Percentiles rank a stretch among this genome's conserved stretches.
phyloP scores from a whole-genome alignment of 2,113 vertebrate genomes.

The Neotragus moschatus region DNA sequence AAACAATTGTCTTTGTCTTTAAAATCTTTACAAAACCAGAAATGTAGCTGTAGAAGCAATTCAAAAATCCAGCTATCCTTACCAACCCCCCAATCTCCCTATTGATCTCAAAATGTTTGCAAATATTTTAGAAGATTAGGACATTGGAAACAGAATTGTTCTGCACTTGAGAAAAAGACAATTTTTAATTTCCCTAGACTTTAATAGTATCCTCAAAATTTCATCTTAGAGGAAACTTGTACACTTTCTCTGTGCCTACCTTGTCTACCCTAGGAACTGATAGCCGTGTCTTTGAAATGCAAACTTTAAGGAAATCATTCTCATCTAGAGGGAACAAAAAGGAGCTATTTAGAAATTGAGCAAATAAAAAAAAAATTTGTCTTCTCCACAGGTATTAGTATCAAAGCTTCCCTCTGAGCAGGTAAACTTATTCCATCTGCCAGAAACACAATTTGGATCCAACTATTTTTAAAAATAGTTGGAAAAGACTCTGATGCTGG shows the following conservation, averaged over 20 bases:
- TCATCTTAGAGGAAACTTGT: background rate
- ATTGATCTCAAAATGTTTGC: background rate
- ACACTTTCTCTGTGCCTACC: background rate
- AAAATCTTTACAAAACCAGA: background rate
- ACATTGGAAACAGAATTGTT: background rate
- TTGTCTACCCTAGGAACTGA: background rate
- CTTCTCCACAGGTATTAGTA: background rate
- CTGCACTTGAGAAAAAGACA: background rate
- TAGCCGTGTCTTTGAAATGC: background rate
- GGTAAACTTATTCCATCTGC: background rate
- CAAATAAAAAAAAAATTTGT: background rate
- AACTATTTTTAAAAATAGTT: background rate
- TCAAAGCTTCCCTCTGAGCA: background rate
- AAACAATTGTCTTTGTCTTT: background rate
- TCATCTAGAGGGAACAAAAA: background rate
- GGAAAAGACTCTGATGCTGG: too few relatives aligned
- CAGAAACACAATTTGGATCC: background rate
- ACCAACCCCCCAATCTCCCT: background rate
- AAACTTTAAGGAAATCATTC: background rate
- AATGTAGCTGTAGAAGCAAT: background rate
- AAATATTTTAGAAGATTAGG: background rate
- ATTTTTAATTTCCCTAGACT: background rate
- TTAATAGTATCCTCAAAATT: background rate
- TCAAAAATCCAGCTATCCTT: background rate
- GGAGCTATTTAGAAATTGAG: background rate